Conservation (phyloP, 2,888 invertebrate genomes). For the Erynnis tages region DNA sequence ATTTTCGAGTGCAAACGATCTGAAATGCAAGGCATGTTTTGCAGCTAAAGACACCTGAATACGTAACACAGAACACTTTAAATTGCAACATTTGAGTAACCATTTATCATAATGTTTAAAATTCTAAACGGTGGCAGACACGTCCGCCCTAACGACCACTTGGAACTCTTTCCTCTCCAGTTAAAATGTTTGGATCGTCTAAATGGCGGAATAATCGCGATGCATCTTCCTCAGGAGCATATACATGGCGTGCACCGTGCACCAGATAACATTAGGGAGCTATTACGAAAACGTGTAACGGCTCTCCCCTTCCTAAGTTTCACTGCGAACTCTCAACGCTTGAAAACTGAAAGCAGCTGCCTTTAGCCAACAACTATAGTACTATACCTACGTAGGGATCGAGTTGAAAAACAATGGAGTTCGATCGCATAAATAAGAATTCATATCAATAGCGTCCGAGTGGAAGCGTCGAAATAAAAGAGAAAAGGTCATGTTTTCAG, state of each 20-base stretch:
- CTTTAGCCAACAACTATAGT: neutral
- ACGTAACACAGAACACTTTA: slow-evolving; percentile 15
- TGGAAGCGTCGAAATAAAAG: slow-evolving; percentile 14
- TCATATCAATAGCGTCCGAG: slow-evolving; percentile 23
- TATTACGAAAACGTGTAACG: slow-evolving; percentile 34
- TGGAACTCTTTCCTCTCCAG: slow-evolving; percentile 42
- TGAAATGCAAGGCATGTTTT: slow-evolving; percentile 18
- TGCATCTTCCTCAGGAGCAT: slow-evolving; percentile 51
- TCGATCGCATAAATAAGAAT: slow-evolving; percentile 24
- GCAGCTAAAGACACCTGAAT: slow-evolving; percentile 10
- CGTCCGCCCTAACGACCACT: slow-evolving; percentile 61
- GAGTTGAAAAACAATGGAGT: slow-evolving; percentile 16
- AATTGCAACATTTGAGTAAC: slow-evolving; percentile 24
- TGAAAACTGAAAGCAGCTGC: slow-evolving; percentile 10
- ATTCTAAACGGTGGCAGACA: slow-evolving; percentile 46
- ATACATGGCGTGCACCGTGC: slow-evolving; percentile 35
- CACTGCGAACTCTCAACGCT: slow-evolving; percentile 14
- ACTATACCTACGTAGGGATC: neutral
- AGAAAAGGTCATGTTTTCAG: slow-evolving; percentile 17
- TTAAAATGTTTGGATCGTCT: slow-evolving; percentile 51
- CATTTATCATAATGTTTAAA: slow-evolving; percentile 44
- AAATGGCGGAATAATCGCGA: slow-evolving; percentile 68
- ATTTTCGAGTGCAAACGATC: slow-evolving; percentile 3
- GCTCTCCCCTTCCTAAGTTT: slow-evolving; percentile 30
- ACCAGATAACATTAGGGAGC: slow-evolving; percentile 41